Conservation (phyloP, 1,140 invertebrate genomes). For the Eufriesea mexicana region DNA sequence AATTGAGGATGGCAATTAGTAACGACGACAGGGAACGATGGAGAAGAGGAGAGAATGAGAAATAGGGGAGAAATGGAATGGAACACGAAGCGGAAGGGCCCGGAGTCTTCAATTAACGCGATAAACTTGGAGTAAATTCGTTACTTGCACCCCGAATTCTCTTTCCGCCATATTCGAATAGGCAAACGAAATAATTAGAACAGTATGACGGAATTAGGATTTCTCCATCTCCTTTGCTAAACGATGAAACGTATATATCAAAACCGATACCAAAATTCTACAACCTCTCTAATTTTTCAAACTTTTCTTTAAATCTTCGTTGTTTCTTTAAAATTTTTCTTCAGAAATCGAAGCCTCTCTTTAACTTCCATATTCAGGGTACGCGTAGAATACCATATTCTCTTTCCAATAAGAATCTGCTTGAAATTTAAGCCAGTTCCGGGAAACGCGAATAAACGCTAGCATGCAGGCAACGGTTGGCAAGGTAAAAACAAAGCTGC, state of each 20-base stretch:
- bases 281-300: too few species aligned
- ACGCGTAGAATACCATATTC: too few species aligned
- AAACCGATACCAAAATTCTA: too few species aligned
- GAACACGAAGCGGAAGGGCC: slow-evolving; percentile 39
- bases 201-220: background rate
- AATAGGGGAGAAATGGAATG: background rate
- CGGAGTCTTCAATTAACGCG: slow-evolving; percentile 59
- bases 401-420: background rate
- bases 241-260: background rate
- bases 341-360: too few species aligned
- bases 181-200: background rate
- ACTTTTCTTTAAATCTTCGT: too few species aligned
- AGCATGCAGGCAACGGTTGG: too few species aligned
- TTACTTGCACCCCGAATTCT: slow-evolving; percentile 20
- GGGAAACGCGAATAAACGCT: background rate
- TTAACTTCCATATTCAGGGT: too few species aligned
- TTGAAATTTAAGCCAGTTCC: background rate
- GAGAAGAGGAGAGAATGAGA: background rate
- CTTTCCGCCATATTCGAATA: background rate
- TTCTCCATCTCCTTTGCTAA: background rate
- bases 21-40: background rate
- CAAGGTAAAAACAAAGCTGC: background rate
- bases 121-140: slow-evolving; percentile 48
- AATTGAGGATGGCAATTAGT: slow-evolving; percentile 69
- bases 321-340: too few species aligned